Percentiles rank a stretch among this genome's conserved stretches.
Evolutionary conservation across 2,113 vertebrate genomes (phyloP).

Genomic region (Eulacestoma nigropectus): DNA sequence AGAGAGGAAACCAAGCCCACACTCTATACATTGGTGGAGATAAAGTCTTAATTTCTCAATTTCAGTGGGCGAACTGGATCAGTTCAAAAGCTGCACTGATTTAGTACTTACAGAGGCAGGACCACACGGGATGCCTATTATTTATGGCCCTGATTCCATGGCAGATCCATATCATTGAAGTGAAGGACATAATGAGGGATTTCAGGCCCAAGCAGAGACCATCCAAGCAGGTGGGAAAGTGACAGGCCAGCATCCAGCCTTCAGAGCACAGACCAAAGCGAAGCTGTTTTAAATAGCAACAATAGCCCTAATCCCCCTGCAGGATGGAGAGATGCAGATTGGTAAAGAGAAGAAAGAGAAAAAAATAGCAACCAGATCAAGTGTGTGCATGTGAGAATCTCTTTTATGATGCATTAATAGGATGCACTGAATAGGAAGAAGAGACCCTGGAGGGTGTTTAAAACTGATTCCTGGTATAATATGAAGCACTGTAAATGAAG

Average conservation of each 20-base stretch:
- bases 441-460: constrained; percentile 44
- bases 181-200: constrained; percentile 50
- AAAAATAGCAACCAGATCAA: constrained; percentile 33
- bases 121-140: not conserved
- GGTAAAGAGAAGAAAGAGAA: constrained; percentile 15
- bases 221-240: constrained; percentile 49
- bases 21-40: not conserved
- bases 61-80: not conserved
- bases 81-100: not conserved
- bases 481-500: not conserved
- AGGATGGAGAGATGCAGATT: constrained; percentile 38
- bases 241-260: not conserved
- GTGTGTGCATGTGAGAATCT: not conserved
- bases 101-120: not conserved
- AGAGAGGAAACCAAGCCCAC: not conserved
- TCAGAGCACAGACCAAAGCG: constrained; percentile 5
- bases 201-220: constrained; percentile 48
- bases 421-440: constrained; percentile 56
- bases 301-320: constrained; percentile 2
- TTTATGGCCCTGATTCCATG: not conserved
- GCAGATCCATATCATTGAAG: constrained; percentile 22
- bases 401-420: constrained; percentile 45
- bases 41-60: not conserved
- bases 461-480: constrained; percentile 4
- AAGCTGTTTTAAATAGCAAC: constrained; percentile 55